These are phyloP conservation scores for Leptinotarsa undecemlineata DNA, from an alignment of 1,140 invertebrate species.

Conservation along the genomic window DNA sequence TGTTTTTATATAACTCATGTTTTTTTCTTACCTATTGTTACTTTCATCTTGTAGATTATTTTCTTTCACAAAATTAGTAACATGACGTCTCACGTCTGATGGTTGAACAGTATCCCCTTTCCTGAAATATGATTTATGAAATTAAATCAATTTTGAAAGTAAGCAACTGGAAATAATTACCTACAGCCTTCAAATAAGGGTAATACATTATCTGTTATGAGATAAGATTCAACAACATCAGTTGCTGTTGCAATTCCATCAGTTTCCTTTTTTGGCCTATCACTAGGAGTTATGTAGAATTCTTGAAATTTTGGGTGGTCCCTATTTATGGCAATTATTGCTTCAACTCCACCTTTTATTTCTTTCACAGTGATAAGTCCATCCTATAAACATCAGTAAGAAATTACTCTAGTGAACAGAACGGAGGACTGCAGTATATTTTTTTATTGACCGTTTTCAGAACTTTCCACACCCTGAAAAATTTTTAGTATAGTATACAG, in stretches of 20 bases:
- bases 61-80: constrained; percentile 78
- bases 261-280: constrained; percentile 43
- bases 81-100: constrained; percentile 68
- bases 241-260: constrained; percentile 46
- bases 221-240: constrained; percentile 69
- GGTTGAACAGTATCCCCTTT: constrained; percentile 74
- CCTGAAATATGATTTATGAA: constrained; percentile 59
- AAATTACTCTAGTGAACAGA: not conserved
- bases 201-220: constrained; percentile 68
- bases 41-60: constrained; percentile 67
- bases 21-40: constrained; percentile 47
- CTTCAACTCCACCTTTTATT: constrained; percentile 74
- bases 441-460: too few relatives aligned
- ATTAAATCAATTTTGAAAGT: not conserved
- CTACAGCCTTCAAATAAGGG: constrained; percentile 65
- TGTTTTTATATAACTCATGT: too few relatives aligned
- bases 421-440: too few relatives aligned
- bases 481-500: too few relatives aligned
- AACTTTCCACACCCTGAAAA: too few relatives aligned
- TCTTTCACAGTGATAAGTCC: constrained; percentile 70
- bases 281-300: constrained; percentile 46
- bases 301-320: constrained; percentile 60
- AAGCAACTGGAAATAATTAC: constrained; percentile 50
- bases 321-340: constrained; percentile 64
- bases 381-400: constrained; percentile 52